Evolutionary conservation across 2,888 invertebrate genomes (phyloP).

Genomic region (Diarsia dahlii): DNA sequence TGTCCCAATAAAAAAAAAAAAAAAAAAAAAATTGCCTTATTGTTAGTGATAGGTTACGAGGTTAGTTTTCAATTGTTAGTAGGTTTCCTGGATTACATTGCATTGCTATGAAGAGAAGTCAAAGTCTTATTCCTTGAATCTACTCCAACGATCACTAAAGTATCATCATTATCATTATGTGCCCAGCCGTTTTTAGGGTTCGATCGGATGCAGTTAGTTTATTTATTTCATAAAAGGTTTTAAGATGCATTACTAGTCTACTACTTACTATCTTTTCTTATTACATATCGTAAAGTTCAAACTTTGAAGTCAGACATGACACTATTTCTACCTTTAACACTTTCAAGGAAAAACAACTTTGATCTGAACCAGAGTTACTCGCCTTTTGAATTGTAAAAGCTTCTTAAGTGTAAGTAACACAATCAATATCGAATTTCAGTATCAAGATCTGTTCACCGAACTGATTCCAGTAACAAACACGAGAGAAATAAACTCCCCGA

Average conservation of each 20-base stretch:
- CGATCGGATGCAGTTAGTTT: too few species aligned
- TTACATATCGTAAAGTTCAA: background rate
- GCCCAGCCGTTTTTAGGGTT: too few species aligned
- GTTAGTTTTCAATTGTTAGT: too few species aligned
- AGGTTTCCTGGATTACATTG: too few species aligned
- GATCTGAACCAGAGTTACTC: slow-evolving; percentile 31
- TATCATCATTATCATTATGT: too few species aligned
- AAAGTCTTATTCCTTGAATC: too few species aligned
- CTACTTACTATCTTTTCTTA: background rate
- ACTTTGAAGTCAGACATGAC: slow-evolving; percentile 1
- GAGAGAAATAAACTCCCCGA: slow-evolving; percentile 68
- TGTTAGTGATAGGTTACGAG: background rate
- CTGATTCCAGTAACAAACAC: slow-evolving; percentile 8
- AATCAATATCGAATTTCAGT: slow-evolving; percentile 58
- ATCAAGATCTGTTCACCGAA: slow-evolving; percentile 46
- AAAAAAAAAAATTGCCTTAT: slow-evolving; percentile 29
- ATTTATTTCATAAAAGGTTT: too few species aligned
- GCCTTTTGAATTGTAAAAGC: background rate
- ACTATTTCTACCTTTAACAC: background rate
- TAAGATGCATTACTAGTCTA: too few species aligned
- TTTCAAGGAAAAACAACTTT: background rate
- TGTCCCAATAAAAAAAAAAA: too few species aligned
- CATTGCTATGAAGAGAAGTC: too few species aligned
- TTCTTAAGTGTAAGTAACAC: background rate
- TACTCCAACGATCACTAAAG: too few species aligned